A percentile compares a stretch with the other conserved stretches of the same genome.
These are phyloP conservation scores for Lutjanus campechanus DNA, from an alignment of 2,797 vertebrate species.

Conservation along the genomic window DNA sequence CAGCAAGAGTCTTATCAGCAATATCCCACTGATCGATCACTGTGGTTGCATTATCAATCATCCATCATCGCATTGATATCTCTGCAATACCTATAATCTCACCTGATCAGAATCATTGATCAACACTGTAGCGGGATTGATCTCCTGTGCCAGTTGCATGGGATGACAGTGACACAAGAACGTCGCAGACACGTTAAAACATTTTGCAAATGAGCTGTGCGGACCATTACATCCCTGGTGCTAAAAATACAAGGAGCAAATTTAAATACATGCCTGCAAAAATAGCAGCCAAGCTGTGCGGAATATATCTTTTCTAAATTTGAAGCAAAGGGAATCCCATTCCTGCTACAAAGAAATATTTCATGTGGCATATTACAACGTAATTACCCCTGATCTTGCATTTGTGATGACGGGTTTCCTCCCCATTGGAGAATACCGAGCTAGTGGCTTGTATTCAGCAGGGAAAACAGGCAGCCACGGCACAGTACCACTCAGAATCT, in stretches of 20 bases:
- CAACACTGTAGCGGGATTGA: conserved; percentile 70
- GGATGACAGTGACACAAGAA: conserved; percentile 54
- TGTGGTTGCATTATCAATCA: conserved; percentile 80
- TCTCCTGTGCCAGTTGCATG: conserved; percentile 50
- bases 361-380: conserved; percentile 76
- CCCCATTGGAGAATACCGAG: conserved; percentile 76
- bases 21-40: conserved; percentile 77
- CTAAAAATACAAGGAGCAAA: conserved; percentile 49
- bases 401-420: conserved; percentile 80
- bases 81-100: conserved; percentile 80
- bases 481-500: conserved; percentile 70
- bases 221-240: conserved; percentile 22
- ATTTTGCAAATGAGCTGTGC: conserved; percentile 39
- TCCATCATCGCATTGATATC: conserved; percentile 83
- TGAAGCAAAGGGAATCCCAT: conserved; percentile 73
- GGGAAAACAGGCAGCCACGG: conserved; percentile 79
- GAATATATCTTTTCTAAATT: conserved; percentile 67
- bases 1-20: conserved; percentile 72
- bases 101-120: conserved; percentile 80
- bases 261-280: conserved; percentile 53
- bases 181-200: conserved; percentile 35
- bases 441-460: conserved; percentile 81
- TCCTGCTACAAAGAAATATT: conserved; percentile 70
- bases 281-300: conserved; percentile 48
- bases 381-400: conserved; percentile 82